Percentiles rank a stretch among this genome's conserved stretches.
These are phyloP conservation scores for Lepus americanus DNA, from an alignment of 2,113 vertebrate species.

Conservation along the genomic window DNA sequence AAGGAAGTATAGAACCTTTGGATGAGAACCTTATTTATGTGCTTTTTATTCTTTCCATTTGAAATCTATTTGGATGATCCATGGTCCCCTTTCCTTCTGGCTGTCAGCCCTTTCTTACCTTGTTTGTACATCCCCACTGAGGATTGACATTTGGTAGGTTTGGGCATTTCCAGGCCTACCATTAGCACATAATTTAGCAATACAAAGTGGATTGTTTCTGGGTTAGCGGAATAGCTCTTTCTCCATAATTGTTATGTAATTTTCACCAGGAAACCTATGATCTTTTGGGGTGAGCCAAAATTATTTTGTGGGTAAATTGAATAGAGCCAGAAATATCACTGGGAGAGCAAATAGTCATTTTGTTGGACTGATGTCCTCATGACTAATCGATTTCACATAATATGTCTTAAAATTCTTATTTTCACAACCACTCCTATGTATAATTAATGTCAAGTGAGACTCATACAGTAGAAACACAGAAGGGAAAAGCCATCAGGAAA, in stretches of 20 bases:
- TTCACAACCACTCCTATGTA: background rate
- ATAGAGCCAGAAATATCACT: background rate
- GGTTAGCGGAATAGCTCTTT: background rate
- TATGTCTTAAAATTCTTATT: background rate
- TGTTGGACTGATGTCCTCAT: background rate
- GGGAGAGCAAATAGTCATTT: background rate
- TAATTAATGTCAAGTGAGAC: background rate
- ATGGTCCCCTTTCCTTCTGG: background rate
- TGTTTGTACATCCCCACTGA: background rate
- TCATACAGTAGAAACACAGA: background rate
- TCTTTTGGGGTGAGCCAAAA: constrained; percentile 6
- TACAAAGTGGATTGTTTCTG: constrained; percentile 15
- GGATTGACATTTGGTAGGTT: background rate
- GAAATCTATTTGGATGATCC: background rate
- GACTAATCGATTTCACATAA: constrained; percentile 12
- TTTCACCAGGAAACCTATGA: background rate
- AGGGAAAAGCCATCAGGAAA: background rate
- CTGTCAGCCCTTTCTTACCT: background rate
- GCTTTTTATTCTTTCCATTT: background rate
- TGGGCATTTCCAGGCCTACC: background rate
- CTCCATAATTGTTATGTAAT: background rate
- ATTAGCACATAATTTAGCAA: constrained; percentile 13
- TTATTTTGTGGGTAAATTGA: background rate
- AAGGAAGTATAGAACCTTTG: background rate
- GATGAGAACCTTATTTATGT: background rate